Evolutionary conservation across 1,140 invertebrate genomes (phyloP), one percentile per base, ranked within the genome.

Genomic region (Prorops nasuta): DNA sequence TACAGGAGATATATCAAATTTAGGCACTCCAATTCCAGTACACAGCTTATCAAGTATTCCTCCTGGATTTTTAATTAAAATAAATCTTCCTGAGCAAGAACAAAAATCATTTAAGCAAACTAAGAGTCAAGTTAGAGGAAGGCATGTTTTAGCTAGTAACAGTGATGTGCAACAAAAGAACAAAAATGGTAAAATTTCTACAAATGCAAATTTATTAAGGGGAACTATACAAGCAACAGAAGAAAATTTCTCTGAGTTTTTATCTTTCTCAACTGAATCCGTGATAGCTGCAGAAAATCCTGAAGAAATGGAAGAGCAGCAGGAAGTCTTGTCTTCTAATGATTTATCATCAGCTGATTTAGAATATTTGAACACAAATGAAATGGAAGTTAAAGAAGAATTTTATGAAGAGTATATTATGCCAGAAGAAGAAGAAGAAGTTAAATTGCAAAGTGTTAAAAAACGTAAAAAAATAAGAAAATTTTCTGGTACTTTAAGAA

Each of bases 1-100:
- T 54, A 48, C 74, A 6, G 71, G 71, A 0, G 64, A 77, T 49
- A 71, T 77, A 54, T 62, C 76, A 12, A 70, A 63, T 44, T 54
- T 76, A 16, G 76, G 73, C 4, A 59, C 66, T 34, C 76, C 76
- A 1, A 77, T 77, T 46, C 74, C 74, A 9, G 76, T 78, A 3
- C 51, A 75, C 20, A 77, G 76, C 62, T 58, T 78, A 10, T 69
- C 74, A 9, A 74, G 71, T 34, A 76, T 77, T 35, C 76, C 76
- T 9, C 74, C 76, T 2, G 76, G 76, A 19, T 51, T 78, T 10
- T 43, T 78, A 4, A 76, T 77, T n/a, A 78, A 78, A 49, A 77
- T 78, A n/a, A 68, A 77, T 51, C 44, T 78, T 9, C 74, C 76
- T 1, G 67, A 71, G 7, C 70, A 73, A 41, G 40, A 49, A 39